These are phyloP conservation scores for Nymphicus hollandicus DNA, from an alignment of 2,113 vertebrate species.

Conservation along the genomic window DNA sequence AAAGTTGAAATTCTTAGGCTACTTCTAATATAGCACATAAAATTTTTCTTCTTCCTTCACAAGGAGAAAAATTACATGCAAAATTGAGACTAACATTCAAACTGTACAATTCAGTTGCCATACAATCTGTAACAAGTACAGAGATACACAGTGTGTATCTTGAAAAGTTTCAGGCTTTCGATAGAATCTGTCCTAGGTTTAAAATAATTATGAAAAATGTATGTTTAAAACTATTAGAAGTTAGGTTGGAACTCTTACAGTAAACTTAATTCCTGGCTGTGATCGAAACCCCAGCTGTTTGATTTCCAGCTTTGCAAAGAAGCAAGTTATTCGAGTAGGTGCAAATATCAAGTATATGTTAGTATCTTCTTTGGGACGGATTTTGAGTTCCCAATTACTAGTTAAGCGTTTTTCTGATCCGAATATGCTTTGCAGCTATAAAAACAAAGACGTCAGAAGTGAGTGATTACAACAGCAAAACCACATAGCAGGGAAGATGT, in stretches of 20 bases:
- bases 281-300: conserved; percentile 86
- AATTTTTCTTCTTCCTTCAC: background rate
- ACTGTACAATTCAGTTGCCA: background rate
- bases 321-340: conserved; percentile 89
- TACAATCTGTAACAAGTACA: background rate
- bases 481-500: background rate
- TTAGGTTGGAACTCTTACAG: conserved; percentile 73
- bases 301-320: conserved; percentile 95
- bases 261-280: conserved; percentile 92
- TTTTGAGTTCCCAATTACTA: conserved; percentile 85
- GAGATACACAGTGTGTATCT: accelerated
- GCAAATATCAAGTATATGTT: conserved; percentile 86
- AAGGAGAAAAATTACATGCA: background rate
- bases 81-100: background rate
- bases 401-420: conserved; percentile 86
- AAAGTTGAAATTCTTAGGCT: background rate
- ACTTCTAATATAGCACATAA: background rate
- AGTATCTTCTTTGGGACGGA: conserved; percentile 86
- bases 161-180: background rate
- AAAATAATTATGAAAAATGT: background rate
- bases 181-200: background rate
- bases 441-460: background rate
- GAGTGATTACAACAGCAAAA: background rate
- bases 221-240: background rate
- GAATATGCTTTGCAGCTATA: conserved; percentile 90